Evolutionary conservation across 2,113 vertebrate genomes (phyloP).

Genomic region (Mus pahari): DNA sequence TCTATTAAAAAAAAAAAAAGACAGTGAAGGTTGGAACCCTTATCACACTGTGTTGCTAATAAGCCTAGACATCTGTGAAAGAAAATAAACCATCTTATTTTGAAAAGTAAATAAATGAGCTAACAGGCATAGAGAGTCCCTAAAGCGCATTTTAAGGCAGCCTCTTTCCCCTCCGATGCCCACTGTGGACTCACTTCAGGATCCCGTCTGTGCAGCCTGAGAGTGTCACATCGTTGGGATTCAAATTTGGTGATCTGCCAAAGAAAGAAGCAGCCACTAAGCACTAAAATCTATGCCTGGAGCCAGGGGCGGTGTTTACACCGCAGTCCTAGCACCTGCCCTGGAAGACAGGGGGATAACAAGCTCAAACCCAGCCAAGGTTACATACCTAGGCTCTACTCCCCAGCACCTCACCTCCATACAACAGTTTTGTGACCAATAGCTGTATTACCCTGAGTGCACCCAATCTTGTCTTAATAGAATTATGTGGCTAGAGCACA

Average conservation of each 20-base stretch:
- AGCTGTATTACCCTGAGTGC: not conserved
- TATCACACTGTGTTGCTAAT: not conserved
- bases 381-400: not conserved
- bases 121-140: not conserved
- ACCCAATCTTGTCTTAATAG: not conserved
- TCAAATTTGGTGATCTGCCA: constrained; percentile 34
- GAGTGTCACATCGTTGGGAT: constrained; percentile 67
- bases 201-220: constrained; percentile 72
- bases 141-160: not conserved
- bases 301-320: not conserved
- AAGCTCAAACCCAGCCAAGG: not conserved
- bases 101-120: not conserved
- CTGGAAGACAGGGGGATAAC: not conserved
- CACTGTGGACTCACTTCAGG: constrained; percentile 67
- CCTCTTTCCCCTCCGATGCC: not conserved
- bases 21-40: not conserved
- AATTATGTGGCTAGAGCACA: not conserved
- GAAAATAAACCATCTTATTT: not conserved
- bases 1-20: not conserved
- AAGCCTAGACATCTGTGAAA: not conserved
- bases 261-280: constrained; percentile 43
- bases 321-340: too few relatives aligned
- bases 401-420: not conserved
- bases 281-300: not conserved
- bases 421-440: not conserved